phyloP scores from a whole-genome alignment of 2,888 invertebrate species.

The Drosophila colorata region DNA sequence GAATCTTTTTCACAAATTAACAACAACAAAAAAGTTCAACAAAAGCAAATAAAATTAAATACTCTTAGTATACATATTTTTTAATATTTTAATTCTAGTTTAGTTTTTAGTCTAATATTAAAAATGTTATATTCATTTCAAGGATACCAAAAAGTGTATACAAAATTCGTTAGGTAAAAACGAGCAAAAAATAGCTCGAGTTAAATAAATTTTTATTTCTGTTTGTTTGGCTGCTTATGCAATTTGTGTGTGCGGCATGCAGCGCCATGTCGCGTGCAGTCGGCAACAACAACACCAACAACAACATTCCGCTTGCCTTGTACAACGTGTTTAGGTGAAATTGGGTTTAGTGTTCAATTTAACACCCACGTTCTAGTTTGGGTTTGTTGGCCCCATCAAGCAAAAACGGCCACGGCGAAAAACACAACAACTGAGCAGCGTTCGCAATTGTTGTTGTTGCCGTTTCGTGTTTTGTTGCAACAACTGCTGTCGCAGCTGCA shows the following conservation, averaged over 20 bases:
- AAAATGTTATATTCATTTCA: neutral
- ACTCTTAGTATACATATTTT: too few species aligned
- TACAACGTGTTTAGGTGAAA: constrained; percentile 64
- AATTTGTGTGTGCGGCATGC: constrained; percentile 54
- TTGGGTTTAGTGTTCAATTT: constrained; percentile 78
- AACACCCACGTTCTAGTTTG: constrained; percentile 81
- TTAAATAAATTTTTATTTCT: constrained; percentile 24
- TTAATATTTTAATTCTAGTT: too few species aligned
- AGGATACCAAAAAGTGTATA: constrained; percentile 14
- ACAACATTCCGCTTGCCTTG: constrained; percentile 31
- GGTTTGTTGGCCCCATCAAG: constrained; percentile 75
- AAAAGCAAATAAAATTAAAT: too few species aligned
- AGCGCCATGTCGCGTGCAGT: constrained; percentile 64
- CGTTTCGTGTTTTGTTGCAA: constrained; percentile 40
- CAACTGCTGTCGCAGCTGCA: constrained; percentile 41
- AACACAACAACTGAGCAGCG: constrained; percentile 23
- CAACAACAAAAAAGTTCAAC: too few species aligned
- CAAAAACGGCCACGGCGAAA: constrained; percentile 22
- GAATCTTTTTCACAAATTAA: too few species aligned
- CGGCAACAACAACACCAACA: constrained; percentile 23
- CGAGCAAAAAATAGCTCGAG: neutral
- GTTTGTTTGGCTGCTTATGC: constrained; percentile 60
- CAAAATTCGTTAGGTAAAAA: constrained; percentile 1
- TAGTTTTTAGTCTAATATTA: neutral
- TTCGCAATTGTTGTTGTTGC: constrained; percentile 40